Base-by-base conservation (phyloP, 2,888 invertebrate genomes). In the Pseudococcus jackbeardsleyi region DNA sequence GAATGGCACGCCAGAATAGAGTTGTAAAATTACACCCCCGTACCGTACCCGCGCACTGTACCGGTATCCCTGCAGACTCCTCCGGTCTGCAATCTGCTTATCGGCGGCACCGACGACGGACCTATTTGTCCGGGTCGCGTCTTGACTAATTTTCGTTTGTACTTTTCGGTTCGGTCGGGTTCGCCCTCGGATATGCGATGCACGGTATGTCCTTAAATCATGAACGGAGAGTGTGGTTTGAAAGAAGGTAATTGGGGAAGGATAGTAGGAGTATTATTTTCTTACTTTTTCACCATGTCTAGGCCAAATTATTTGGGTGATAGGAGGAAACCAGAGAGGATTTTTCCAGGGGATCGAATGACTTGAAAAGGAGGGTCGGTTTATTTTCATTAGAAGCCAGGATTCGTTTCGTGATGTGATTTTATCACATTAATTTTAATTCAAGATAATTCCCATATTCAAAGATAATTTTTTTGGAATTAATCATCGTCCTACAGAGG, bases 111-210 rank as follows among this genome's bases (percentile, higher is more conserved):
- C 64, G 64, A 64, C 22, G 64, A 64, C 64, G 64, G 19, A 64
- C 64, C 64, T 64, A 64, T 64, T 64, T 64, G 64, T 64, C 64
- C 64, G 64, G 64, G 64, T 64, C 64, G 64, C 64, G 64, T 64
- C 64, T 64, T 64, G 64, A 64, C 64, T 64, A 64, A 64, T 64
- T 64, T 64, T 64, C 64, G 22, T 19, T 64, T 64, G 64, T 64
- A 64, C 64, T 22, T 64, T 64, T 64, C 22, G 22, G 5, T 64
- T 54, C 42, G 15, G 8, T 59, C 59, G 59, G 12, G n/a, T 64
- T 64, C 59, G 59, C 17, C 7, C 7, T 7, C n/a, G 15, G 42
- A 42, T 42, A 42, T 59, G 22, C 64, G 8, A 9, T 64, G 22
- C 64, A 64, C 64, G 64, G 64, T 64, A 64, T 50, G 15, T 64